These are phyloP conservation scores for Festucalex cinctus DNA, from an alignment of 2,113 vertebrate genomes.

Conservation along the genomic window DNA sequence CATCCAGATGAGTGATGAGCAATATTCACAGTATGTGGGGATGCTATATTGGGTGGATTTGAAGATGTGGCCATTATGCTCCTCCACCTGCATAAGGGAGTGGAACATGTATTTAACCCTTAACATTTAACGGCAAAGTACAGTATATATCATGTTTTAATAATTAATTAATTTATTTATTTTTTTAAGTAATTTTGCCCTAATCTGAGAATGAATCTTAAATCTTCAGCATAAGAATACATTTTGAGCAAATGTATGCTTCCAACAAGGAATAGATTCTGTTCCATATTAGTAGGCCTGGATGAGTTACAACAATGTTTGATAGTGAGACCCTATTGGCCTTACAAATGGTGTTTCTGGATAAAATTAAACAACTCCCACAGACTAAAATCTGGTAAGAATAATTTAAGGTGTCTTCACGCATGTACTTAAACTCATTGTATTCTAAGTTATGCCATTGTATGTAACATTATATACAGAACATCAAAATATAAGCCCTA, in stretches of 20 bases:
- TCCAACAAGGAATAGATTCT: not conserved
- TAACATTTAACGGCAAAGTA: not conserved
- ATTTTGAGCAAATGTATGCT: not conserved
- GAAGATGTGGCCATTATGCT: conserved; percentile 98
- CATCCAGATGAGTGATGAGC: conserved; percentile 98
- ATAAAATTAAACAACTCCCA: not conserved
- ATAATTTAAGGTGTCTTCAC: too few relatives aligned
- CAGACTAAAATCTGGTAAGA: too few relatives aligned
- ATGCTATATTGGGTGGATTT: conserved; percentile 98
- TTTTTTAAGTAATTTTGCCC: too few relatives aligned
- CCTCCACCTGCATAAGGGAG: conserved; percentile 82
- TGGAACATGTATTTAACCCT: conserved; percentile 14
- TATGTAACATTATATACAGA: too few relatives aligned
- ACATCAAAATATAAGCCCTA: not conserved
- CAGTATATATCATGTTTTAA: not conserved
- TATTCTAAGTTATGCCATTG: too few relatives aligned
- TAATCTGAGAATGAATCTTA: too few relatives aligned
- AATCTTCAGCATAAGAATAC: not conserved
- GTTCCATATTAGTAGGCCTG: too few relatives aligned
- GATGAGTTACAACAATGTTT: too few relatives aligned
- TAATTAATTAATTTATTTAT: too few relatives aligned
- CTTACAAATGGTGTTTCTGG: too few relatives aligned
- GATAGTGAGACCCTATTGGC: too few relatives aligned
- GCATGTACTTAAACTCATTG: too few relatives aligned
- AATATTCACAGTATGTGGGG: conserved; percentile 96